Evolutionary conservation across 2,113 vertebrate genomes (phyloP).

Genomic region (Gopherus flavomarginatus): DNA sequence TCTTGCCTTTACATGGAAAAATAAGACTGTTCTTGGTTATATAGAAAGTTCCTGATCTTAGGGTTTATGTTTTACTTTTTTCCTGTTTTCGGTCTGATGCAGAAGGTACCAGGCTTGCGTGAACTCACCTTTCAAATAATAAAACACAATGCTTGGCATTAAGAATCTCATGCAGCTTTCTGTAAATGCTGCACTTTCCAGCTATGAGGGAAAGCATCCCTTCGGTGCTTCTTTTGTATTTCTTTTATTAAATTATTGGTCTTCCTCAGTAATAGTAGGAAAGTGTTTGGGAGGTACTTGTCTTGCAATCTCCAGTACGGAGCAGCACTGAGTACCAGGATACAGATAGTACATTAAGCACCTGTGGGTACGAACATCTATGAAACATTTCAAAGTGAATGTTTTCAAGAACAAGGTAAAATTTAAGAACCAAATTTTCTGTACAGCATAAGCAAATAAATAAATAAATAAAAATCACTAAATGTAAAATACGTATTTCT

Average conservation of each 20-base stretch:
- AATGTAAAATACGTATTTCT: not conserved
- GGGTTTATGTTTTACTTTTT: not conserved
- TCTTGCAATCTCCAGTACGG: not conserved
- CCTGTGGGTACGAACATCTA: not conserved
- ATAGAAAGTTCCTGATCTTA: not conserved
- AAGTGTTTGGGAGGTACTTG: not conserved
- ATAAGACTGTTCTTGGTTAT: not conserved
- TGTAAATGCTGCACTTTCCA: not conserved
- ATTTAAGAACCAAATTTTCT: not conserved
- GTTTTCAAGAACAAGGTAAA: not conserved
- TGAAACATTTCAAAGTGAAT: not conserved
- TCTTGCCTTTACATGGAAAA: slow-evolving; percentile 15
- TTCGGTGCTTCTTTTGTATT: accelerated
- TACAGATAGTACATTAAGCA: not conserved
- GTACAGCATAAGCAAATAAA: not conserved
- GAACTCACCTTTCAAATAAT: not conserved
- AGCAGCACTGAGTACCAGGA: not conserved
- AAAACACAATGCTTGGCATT: not conserved
- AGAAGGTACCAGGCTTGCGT: slow-evolving; percentile 1
- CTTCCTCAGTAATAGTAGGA: not conserved
- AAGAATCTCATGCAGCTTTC: not conserved
- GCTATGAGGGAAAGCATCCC: not conserved
- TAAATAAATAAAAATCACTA: not conserved
- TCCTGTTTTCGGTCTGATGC: slow-evolving; percentile 8
- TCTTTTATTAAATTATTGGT: not conserved